A percentile compares a stretch with the other conserved stretches of the same genome.
Conservation (phyloP, 1,140 invertebrate genomes). For the Lasioglossum albipes region DNA sequence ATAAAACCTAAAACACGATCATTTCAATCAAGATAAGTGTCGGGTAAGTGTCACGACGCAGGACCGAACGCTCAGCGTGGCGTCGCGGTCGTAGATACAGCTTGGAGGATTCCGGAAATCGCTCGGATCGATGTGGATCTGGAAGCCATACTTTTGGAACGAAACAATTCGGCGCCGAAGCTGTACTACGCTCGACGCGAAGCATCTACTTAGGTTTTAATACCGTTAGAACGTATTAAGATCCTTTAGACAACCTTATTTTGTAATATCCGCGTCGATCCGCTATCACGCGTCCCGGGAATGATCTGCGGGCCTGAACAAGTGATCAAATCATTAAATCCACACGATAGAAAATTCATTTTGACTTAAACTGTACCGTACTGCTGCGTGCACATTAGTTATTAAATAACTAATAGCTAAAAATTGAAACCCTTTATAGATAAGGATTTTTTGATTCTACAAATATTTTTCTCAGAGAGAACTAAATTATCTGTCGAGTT, state of each 20-base stretch:
- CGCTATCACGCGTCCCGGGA: neutral
- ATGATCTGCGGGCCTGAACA: too few relatives aligned
- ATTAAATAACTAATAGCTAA: too few relatives aligned
- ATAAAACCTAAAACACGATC: neutral
- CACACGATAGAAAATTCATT: too few relatives aligned
- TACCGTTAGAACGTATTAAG: neutral
- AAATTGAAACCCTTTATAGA: too few relatives aligned
- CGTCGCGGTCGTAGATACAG: too few relatives aligned
- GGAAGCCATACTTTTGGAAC: slow-evolving; percentile 9
- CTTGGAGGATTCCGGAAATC: neutral
- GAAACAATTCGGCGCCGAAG: slow-evolving; percentile 11
- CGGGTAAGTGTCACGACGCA: neutral
- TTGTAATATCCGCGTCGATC: neutral
- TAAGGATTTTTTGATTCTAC: too few relatives aligned
- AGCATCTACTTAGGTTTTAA: slow-evolving; percentile 5
- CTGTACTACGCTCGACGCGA: neutral
- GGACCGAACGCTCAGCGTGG: neutral
- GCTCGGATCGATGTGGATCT: neutral
- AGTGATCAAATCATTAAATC: too few relatives aligned
- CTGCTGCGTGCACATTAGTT: too few relatives aligned
- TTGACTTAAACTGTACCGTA: too few relatives aligned
- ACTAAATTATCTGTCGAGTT: too few relatives aligned
- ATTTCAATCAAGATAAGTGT: neutral
- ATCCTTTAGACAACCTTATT: slow-evolving; percentile 23
- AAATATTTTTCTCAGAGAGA: too few relatives aligned